phyloP scores from a whole-genome alignment of 2,113 vertebrate species.

The Scortum barcoo region DNA sequence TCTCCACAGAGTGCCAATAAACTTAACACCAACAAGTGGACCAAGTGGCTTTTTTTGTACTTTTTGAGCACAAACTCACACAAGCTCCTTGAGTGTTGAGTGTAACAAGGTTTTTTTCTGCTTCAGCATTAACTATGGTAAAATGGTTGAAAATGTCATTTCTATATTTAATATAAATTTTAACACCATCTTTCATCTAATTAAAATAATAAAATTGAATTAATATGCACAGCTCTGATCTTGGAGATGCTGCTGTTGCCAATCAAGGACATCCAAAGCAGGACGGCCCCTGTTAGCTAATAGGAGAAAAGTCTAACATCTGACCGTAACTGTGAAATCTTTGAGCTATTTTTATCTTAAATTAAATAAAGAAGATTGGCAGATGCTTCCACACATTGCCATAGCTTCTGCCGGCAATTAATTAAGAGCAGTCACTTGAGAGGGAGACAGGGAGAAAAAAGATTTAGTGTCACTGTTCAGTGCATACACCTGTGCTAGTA shows the following conservation, averaged over 20 bases:
- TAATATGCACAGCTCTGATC: background rate
- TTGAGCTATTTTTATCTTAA: conserved; percentile 46
- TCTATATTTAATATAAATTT: background rate
- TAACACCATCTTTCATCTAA: conserved; percentile 11
- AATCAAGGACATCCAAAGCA: conserved; percentile 4
- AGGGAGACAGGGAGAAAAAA: conserved; percentile 10
- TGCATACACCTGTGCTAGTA: conserved; percentile 54
- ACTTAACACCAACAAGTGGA: background rate
- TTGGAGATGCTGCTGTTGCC: conserved; percentile 4
- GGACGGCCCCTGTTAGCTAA: conserved; percentile 3
- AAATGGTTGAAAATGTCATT: background rate
- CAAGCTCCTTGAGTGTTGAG: too few relatives aligned
- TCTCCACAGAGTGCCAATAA: background rate
- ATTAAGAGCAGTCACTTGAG: conserved; percentile 65
- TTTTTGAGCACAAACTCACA: background rate
- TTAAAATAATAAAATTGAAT: conserved; percentile 5
- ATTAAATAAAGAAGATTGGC: conserved; percentile 48
- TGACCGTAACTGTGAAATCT: conserved; percentile 31
- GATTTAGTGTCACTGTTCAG: conserved; percentile 57
- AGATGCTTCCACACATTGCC: conserved; percentile 48
- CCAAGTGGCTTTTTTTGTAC: background rate
- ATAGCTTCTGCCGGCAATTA: conserved; percentile 59
- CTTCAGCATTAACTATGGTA: background rate
- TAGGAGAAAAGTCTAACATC: background rate
- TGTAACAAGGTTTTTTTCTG: background rate